Base-by-base conservation (phyloP, 1,140 invertebrate species). In the Atta colombica region DNA sequence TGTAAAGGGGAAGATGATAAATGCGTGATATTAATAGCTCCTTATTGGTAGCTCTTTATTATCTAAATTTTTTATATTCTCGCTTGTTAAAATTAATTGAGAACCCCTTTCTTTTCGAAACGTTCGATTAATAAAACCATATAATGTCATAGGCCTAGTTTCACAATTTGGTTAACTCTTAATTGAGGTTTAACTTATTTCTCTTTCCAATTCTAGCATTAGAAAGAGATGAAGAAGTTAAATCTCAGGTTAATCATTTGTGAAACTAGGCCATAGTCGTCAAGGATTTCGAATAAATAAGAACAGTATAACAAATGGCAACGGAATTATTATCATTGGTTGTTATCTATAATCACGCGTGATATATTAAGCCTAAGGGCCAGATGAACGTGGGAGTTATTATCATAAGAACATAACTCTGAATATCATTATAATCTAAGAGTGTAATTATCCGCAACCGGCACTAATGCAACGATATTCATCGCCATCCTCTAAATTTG, bases 51-150 rank as follows among this genome's bases (percentile, higher is more conserved):
- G 45, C 12, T 55, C 12, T 63, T 55, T 68, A 80, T 18, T 14
- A 53, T 45, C 12, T 4, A 5, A 3, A n/a, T 16, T 25, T 25
- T 25, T 25, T 25, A 68, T 68, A n/a, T 80, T 25, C 31, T 58
- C 7, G n/a, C 14, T 80, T 31, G 49, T 69, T 58, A 55, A 80
- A 69, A 69, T 69, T 68, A 69, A 80, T 80, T 80, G 55, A 45
- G 10, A 6, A 18, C 4, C 31, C 8, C 3, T 55, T 0, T 25
- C 10, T 80, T 69, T 49, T 77, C 8, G 14, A 25, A 25, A 25
- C 16, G 61, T 39, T 6, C 4, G 31, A 69, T 69, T 80, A 80
- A 68, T 68, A 53, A 80, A 80, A 6, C n/a, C 7, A 5, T 16
- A 6, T 35, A 49, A 49, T n/a, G 65, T 77, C 16, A n/a, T 6